These are phyloP conservation scores for Ceratina japonica DNA, from an alignment of 1,140 invertebrate species.

Conservation along the genomic window DNA sequence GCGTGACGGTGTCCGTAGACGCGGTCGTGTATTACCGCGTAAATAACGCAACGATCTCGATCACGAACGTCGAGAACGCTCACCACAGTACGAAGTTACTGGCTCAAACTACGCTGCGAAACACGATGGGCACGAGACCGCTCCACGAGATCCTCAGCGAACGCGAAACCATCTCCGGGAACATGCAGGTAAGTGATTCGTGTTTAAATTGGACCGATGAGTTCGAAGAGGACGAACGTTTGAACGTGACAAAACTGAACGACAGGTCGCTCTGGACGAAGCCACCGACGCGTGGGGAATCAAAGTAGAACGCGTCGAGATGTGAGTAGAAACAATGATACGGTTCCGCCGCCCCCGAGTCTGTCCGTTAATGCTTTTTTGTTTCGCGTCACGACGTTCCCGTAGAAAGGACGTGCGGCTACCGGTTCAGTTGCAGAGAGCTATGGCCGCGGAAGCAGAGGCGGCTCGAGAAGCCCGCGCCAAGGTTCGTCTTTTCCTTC, in stretches of 20 bases:
- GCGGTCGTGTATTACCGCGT: slow-evolving; percentile 97
- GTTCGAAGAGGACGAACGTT: too few relatives aligned
- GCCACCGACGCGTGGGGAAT: slow-evolving; percentile 98
- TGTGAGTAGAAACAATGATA: slow-evolving; percentile 83
- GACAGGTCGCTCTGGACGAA: slow-evolving; percentile 88
- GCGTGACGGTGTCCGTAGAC: slow-evolving; percentile 96
- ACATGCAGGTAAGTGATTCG: slow-evolving; percentile 84
- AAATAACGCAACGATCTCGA: slow-evolving; percentile 96
- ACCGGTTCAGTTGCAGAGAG: slow-evolving; percentile 92
- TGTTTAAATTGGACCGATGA: neutral
- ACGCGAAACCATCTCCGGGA: slow-evolving; percentile 93
- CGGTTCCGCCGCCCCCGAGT: neutral
- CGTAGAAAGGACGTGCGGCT: slow-evolving; percentile 94
- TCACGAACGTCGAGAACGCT: slow-evolving; percentile 98
- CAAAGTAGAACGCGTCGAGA: slow-evolving; percentile 97
- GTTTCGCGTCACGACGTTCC: neutral
- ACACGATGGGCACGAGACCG: slow-evolving; percentile 96
- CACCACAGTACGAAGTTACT: slow-evolving; percentile 94
- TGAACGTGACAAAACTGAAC: neutral
- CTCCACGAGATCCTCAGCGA: slow-evolving; percentile 97
- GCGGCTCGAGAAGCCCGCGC: slow-evolving; percentile 91
- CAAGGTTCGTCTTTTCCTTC: slow-evolving; percentile 76
- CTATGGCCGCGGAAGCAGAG: slow-evolving; percentile 95
- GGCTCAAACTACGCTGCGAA: slow-evolving; percentile 94
- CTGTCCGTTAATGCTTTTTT: neutral